Evolutionary conservation across 2,797 vertebrate genomes (phyloP).

Genomic region (Falco columbarius): DNA sequence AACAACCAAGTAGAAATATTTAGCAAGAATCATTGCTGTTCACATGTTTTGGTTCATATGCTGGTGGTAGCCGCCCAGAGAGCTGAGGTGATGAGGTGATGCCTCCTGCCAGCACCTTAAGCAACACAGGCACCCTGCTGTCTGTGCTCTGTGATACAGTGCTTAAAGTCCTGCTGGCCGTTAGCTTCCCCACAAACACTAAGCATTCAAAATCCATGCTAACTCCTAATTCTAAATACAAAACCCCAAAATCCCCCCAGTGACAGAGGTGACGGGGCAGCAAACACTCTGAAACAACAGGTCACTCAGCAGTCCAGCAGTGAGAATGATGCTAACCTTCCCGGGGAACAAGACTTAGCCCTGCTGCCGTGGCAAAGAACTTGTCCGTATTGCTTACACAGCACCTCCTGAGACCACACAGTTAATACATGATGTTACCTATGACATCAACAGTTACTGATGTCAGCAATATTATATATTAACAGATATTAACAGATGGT

Average conservation of each 20-base stretch:
- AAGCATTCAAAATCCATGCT: rapidly evolving
- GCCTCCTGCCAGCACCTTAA: neutral
- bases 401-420: neutral
- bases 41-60: rapidly evolving
- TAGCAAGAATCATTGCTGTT: rapidly evolving
- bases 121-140: neutral
- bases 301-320: neutral
- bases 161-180: rapidly evolving
- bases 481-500: neutral
- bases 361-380: neutral
- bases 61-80: neutral
- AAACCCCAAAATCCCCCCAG: rapidly evolving
- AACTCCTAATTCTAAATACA: rapidly evolving
- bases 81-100: neutral
- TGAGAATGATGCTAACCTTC: too few species aligned
- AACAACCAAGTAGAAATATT: rapidly evolving
- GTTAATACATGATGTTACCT: rapidly evolving
- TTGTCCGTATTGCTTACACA: rapidly evolving
- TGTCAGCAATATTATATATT: too few species aligned
- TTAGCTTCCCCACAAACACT: rapidly evolving
- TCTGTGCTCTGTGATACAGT: rapidly evolving
- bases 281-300: neutral
- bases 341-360: neutral
- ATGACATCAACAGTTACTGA: neutral
- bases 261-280: rapidly evolving